These are phyloP conservation scores for Papilio aristodemus DNA, from an alignment of 1,140 invertebrate genomes.

Conservation along the genomic window DNA sequence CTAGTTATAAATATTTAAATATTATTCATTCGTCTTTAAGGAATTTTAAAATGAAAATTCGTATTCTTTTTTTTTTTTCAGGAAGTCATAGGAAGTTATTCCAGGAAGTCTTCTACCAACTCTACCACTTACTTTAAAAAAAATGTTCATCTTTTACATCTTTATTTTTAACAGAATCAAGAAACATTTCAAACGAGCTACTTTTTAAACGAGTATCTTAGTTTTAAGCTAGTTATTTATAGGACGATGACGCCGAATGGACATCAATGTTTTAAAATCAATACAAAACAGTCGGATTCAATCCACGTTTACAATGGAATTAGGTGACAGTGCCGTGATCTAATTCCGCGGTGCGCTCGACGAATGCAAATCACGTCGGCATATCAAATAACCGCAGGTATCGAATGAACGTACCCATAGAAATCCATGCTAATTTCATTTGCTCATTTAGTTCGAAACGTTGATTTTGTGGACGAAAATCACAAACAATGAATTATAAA, in stretches of 20 bases:
- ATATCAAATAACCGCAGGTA: constrained; percentile 20
- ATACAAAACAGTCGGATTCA: constrained; percentile 22
- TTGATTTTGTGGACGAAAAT: background rate
- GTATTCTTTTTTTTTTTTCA: too few relatives aligned
- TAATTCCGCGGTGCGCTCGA: constrained; percentile 23
- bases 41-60: too few relatives aligned
- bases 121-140: too few relatives aligned
- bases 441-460: constrained; percentile 14
- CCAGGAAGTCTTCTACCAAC: too few relatives aligned
- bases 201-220: background rate
- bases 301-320: constrained; percentile 34
- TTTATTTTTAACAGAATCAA: too few relatives aligned
- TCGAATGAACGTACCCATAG: constrained; percentile 2
- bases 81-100: too few relatives aligned
- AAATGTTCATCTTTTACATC: too few relatives aligned
- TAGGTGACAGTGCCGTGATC: constrained; percentile 30
- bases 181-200: too few relatives aligned
- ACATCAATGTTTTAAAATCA: constrained; percentile 25
- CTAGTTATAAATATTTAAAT: too few relatives aligned
- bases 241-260: background rate
- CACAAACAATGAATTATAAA: background rate
- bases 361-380: constrained; percentile 30
- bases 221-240: background rate
- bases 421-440: constrained; percentile 12
- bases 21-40: too few relatives aligned